Evolutionary conservation across 1,140 invertebrate species (phyloP).

Genomic region (Bradysia coprophila): DNA sequence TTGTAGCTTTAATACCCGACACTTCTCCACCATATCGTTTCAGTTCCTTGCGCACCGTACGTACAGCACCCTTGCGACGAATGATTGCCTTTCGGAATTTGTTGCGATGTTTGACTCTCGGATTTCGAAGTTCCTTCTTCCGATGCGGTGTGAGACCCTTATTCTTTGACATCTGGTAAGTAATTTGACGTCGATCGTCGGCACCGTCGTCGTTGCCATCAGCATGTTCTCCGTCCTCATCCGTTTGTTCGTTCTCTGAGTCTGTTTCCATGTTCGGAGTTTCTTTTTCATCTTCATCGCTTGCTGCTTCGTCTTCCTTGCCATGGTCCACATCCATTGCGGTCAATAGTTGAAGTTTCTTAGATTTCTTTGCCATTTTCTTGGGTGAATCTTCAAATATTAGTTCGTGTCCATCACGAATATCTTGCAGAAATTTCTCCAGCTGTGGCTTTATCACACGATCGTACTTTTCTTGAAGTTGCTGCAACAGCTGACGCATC

Average conservation of each 20-base stretch:
- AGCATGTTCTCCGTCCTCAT: conserved; percentile 16
- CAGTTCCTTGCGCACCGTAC: conserved; percentile 58
- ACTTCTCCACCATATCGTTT: conserved; percentile 71
- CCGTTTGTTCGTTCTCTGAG: conserved; percentile 2
- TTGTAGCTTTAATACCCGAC: conserved; percentile 74
- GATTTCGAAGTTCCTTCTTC: conserved; percentile 83
- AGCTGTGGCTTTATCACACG: conserved; percentile 42
- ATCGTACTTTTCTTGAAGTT: conserved; percentile 48
- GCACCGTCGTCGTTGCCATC: conserved; percentile 16
- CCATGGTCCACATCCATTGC: conserved; percentile 19
- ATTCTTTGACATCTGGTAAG: conserved; percentile 87
- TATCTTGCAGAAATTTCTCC: conserved; percentile 17
- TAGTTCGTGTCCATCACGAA: conserved; percentile 17
- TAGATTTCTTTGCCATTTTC: conserved; percentile 11
- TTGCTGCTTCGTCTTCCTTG: conserved; percentile 25
- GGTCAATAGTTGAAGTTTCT: conserved; percentile 25
- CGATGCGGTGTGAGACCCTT: conserved; percentile 78
- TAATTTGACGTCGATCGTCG: conserved; percentile 56
- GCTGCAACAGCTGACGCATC: conserved; percentile 52
- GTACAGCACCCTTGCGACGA: conserved; percentile 72
- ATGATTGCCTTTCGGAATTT: conserved; percentile 84
- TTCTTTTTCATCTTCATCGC: conserved; percentile 13
- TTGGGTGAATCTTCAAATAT: conserved; percentile 24
- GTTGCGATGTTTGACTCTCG: conserved; percentile 78
- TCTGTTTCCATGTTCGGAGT: conserved; percentile 8